Conservation (phyloP, 2,113 vertebrate species). For the Ctenomys sociabilis region DNA sequence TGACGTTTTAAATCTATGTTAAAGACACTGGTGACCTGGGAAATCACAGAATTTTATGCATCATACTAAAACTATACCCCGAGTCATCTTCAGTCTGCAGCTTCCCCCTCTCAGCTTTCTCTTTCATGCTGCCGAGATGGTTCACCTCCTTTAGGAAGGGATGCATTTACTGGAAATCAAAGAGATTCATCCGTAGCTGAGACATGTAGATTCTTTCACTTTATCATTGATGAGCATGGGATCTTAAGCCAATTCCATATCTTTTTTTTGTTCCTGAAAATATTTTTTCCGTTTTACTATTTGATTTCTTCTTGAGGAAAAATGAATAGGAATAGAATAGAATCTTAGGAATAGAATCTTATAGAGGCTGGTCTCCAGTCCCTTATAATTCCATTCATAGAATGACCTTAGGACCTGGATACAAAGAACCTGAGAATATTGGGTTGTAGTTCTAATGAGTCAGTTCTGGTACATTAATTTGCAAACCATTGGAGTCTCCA, state of each 20-base stretch:
- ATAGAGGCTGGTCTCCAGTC: neutral
- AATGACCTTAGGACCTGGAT: conserved; percentile 34
- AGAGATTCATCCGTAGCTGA: neutral
- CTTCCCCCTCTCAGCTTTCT: neutral
- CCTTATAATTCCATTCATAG: neutral
- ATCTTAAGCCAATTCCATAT: neutral
- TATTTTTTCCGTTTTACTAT: neutral
- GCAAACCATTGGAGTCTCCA: conserved; percentile 67
- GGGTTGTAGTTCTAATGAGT: conserved; percentile 74
- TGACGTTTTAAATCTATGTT: conserved; percentile 49
- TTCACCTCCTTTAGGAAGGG: neutral
- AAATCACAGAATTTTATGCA: conserved; percentile 39
- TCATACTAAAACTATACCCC: neutral
- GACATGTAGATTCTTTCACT: neutral
- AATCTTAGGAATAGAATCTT: neutral
- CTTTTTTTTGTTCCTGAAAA: neutral
- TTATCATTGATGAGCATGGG: neutral
- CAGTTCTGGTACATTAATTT: conserved; percentile 77
- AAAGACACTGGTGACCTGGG: neutral
- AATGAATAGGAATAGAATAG: conserved; percentile 24
- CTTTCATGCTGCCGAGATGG: neutral
- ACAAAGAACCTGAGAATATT: conserved; percentile 64
- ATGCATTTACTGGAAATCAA: neutral
- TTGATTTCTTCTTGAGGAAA: neutral
- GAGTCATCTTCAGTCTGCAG: neutral